Evolutionary conservation across 2,797 vertebrate genomes (phyloP).

Genomic region (Danio choprae): DNA sequence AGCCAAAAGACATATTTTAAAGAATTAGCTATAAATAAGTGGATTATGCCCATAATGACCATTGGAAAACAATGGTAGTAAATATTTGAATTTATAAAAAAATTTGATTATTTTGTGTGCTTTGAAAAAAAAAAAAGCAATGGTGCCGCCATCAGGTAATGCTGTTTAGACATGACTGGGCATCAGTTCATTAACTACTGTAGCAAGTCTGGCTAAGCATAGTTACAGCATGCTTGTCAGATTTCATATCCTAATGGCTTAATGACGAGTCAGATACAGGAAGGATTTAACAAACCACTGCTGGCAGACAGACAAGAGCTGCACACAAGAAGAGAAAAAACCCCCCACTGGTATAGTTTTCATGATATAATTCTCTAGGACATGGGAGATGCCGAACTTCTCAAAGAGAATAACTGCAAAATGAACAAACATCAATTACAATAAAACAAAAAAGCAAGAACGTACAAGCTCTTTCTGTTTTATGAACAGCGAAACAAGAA

Average conservation of each 20-base stretch:
- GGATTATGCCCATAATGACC: background rate
- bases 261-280: slow-evolving; percentile 1
- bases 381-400: background rate
- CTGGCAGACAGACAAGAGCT: background rate
- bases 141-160: background rate
- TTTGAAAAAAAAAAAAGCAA: background rate
- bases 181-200: background rate
- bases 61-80: background rate
- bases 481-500: background rate
- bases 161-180: background rate
- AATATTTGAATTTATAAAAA: background rate
- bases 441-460: background rate
- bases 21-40: background rate
- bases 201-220: background rate
- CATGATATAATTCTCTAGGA: background rate
- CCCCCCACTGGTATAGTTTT: background rate
- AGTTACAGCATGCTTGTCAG: background rate
- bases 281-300: slow-evolving; percentile 7
- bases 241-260: slow-evolving; percentile 12
- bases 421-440: background rate
- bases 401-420: background rate
- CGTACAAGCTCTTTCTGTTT: background rate
- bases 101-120: background rate
- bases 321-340: background rate
- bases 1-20: no score